These are phyloP conservation scores for Enteromius unitaeniatus DNA, from an alignment of 2,797 vertebrate species.

Conservation along the genomic window DNA sequence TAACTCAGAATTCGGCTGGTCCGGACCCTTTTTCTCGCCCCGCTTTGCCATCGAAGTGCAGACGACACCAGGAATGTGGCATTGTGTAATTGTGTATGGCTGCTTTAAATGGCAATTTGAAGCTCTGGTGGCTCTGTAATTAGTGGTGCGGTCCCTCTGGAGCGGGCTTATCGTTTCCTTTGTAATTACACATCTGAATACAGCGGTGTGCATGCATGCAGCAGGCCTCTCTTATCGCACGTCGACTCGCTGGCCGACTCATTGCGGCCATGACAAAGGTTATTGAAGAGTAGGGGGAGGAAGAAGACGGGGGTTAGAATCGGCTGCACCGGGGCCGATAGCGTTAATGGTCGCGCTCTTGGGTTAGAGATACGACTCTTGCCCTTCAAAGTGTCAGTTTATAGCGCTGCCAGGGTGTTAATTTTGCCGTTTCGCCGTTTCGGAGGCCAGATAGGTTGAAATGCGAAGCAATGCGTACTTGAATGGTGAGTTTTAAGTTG, in stretches of 20 bases:
- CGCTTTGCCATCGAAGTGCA: conserved; percentile 40
- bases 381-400: conserved; percentile 30
- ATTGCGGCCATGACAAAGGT: conserved; percentile 24
- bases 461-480: background rate
- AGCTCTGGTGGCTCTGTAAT: conserved; percentile 83
- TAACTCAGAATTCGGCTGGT: conserved; percentile 43
- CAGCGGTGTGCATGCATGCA: conserved; percentile 46
- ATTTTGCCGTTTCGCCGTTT: background rate
- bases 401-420: background rate
- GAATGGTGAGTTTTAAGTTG: background rate
- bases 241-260: conserved; percentile 8
- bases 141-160: conserved; percentile 79
- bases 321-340: background rate
- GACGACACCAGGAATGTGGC: conserved; percentile 73
- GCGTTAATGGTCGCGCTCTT: background rate
- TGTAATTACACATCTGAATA: conserved; percentile 76
- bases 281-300: conserved; percentile 8
- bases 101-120: conserved; percentile 84
- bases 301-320: conserved; percentile 9
- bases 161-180: conserved; percentile 78
- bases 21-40: conserved; percentile 15
- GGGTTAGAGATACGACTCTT: conserved; percentile 22
- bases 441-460: background rate
- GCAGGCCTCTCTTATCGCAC: conserved; percentile 52
- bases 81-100: conserved; percentile 80